These are phyloP conservation scores for Pachyuromys duprasi DNA, from an alignment of 2,797 vertebrate genomes.

Conservation along the genomic window DNA sequence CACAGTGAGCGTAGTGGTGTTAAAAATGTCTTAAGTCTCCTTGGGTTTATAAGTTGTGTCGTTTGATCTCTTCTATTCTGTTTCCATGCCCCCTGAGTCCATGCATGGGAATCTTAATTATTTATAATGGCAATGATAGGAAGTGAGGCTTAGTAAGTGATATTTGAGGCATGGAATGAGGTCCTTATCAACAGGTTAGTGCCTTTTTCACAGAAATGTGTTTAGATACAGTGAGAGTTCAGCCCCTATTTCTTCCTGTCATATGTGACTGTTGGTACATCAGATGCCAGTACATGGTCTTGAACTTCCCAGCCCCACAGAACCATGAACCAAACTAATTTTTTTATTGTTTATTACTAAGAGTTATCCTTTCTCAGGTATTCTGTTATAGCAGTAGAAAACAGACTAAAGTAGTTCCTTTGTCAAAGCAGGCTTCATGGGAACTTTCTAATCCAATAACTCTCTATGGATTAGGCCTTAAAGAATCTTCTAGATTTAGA, in stretches of 20 bases:
- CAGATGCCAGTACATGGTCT: neutral
- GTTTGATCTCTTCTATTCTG: neutral
- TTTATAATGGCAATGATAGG: neutral
- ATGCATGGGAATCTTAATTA: neutral
- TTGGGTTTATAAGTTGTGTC: neutral
- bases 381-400: neutral
- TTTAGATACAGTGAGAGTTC: neutral
- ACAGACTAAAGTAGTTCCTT: neutral
- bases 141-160: neutral
- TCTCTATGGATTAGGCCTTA: neutral
- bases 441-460: neutral
- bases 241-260: no score
- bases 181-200: fast-evolving
- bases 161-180: neutral
- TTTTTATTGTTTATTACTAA: neutral
- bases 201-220: neutral
- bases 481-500: neutral
- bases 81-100: neutral
- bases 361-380: neutral
- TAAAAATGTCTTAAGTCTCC: neutral
- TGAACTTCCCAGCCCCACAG: neutral
- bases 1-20: neutral
- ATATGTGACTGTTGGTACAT: no score
- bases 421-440: neutral
- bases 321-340: neutral